Conservation (phyloP, 2,113 vertebrate species). For the Periophthalmodon schlosseri region DNA sequence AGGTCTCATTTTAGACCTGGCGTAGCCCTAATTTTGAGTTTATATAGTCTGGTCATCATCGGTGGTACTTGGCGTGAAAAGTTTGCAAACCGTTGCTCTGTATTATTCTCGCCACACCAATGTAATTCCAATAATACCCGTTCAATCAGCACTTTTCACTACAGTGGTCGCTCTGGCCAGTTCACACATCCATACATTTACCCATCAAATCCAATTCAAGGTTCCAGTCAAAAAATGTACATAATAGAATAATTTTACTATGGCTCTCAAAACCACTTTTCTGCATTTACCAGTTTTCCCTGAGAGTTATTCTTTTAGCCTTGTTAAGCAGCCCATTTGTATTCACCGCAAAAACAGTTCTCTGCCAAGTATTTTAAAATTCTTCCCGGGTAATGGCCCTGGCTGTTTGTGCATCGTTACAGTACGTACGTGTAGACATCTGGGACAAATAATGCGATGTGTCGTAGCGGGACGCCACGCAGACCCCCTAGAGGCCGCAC, state of each 20-base stretch:
- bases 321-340: constrained; percentile 22
- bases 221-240: background rate
- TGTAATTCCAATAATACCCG: background rate
- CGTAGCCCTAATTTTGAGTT: no score
- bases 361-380: constrained; percentile 16
- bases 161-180: background rate
- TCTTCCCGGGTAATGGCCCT: background rate
- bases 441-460: constrained; percentile 46
- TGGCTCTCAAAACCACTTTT: background rate
- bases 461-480: constrained; percentile 37
- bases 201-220: background rate
- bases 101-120: background rate
- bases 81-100: no score
- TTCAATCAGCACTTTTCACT: background rate
- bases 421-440: constrained; percentile 14
- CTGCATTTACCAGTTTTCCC: background rate
- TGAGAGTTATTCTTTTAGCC: constrained; percentile 10
- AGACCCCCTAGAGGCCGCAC: constrained; percentile 26
- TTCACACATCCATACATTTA: background rate
- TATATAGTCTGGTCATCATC: no score
- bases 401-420: background rate
- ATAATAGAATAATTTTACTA: background rate
- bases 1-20: no score
- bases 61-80: no score
- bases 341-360: constrained; percentile 21